These are phyloP conservation scores for Spialia ferax DNA, from an alignment of 2,888 invertebrate genomes.

Conservation along the genomic window DNA sequence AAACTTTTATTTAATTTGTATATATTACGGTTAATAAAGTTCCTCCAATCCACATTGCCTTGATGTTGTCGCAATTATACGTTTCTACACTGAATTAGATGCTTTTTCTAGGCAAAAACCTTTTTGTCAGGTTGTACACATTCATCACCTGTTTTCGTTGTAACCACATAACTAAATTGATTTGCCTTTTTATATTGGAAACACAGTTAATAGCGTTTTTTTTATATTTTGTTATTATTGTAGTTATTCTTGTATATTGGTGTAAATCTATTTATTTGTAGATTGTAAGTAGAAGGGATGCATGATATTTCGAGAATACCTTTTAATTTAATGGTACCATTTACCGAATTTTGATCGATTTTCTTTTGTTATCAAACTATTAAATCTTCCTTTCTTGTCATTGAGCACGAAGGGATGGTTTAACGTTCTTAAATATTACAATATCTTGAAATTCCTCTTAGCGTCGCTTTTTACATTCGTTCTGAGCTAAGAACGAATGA, in stretches of 20 bases:
- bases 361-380: background rate
- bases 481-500: too few relatives aligned
- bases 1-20: background rate
- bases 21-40: background rate
- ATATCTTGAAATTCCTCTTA: too few relatives aligned
- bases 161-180: background rate
- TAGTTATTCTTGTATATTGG: too few relatives aligned
- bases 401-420: background rate
- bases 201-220: background rate
- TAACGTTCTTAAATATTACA: background rate
- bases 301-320: background rate
- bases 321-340: background rate
- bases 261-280: background rate
- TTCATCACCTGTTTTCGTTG: background rate
- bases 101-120: slow-evolving; percentile 7
- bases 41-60: slow-evolving; percentile 34
- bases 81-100: slow-evolving; percentile 14
- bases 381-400: background rate
- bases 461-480: background rate
- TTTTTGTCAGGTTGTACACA: background rate
- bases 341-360: background rate
- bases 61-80: slow-evolving; percentile 10
- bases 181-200: too few relatives aligned
- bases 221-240: background rate
- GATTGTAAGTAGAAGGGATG: background rate